Evolutionary conservation across 2,113 vertebrate species (phyloP).

Genomic region (zebrafish (Danio rerio)): DNA sequence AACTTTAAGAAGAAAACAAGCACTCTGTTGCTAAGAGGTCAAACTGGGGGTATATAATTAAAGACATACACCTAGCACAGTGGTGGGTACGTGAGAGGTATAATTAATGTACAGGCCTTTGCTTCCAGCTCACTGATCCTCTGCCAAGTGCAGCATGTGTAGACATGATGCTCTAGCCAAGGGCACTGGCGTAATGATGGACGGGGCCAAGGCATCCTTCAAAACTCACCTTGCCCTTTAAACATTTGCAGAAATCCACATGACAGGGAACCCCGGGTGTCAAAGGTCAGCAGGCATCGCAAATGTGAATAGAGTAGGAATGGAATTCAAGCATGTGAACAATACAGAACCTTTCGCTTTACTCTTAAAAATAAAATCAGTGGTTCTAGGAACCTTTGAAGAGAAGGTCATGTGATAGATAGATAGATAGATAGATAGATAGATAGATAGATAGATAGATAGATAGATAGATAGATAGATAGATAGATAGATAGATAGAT

Average conservation of each 20-base stretch:
- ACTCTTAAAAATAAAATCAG: background rate
- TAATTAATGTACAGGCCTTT: slow-evolving; percentile 66
- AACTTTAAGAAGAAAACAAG: slow-evolving; percentile 55
- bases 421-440: too few species aligned
- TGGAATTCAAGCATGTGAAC: slow-evolving; percentile 21
- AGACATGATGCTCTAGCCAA: slow-evolving; percentile 60
- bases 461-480: too few species aligned
- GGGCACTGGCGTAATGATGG: slow-evolving; percentile 60
- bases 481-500: too few species aligned
- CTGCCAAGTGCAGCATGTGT: slow-evolving; percentile 63
- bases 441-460: too few species aligned
- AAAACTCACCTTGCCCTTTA: slow-evolving; percentile 54
- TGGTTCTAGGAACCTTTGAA: background rate
- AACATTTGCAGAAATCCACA: slow-evolving; percentile 57
- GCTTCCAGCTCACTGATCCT: slow-evolving; percentile 58
- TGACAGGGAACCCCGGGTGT: slow-evolving; percentile 51
- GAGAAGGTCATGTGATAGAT: too few species aligned
- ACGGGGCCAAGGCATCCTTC: slow-evolving; percentile 45
- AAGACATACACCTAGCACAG: slow-evolving; percentile 58
- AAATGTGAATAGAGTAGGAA: slow-evolving; percentile 49
- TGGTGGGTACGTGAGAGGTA: slow-evolving; percentile 44
- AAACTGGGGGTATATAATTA: slow-evolving; percentile 61
- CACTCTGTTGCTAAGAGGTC: slow-evolving; percentile 53
- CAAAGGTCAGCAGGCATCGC: slow-evolving; percentile 50
- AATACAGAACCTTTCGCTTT: slow-evolving; percentile 18